phyloP scores from a whole-genome alignment of 1,140 invertebrate genomes.

The Sarcophaga bullata region DNA sequence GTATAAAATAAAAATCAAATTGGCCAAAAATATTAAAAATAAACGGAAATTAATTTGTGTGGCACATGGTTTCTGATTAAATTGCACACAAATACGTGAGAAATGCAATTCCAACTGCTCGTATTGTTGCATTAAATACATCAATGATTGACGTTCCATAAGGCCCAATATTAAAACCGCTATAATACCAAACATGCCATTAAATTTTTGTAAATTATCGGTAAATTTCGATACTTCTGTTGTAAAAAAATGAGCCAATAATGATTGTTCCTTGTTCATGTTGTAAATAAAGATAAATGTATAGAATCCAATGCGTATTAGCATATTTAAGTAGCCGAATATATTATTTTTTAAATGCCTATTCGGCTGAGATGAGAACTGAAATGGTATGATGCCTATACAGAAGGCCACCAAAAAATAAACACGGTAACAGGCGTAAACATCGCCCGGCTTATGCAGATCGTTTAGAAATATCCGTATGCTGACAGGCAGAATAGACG shows the following conservation, averaged over 20 bases:
- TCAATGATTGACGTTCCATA: not conserved
- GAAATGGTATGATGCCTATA: not conserved
- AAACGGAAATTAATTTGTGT: not conserved
- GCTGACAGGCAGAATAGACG: not conserved
- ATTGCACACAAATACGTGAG: not conserved
- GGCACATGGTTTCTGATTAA: not conserved
- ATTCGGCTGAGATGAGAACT: not conserved
- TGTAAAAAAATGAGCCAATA: constrained; percentile 2
- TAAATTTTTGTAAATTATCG: constrained; percentile 25
- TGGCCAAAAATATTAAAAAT: not conserved
- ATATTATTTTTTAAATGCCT: constrained; percentile 21
- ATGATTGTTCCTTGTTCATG: constrained; percentile 1
- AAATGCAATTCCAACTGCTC: constrained; percentile 2
- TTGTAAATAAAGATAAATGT: not conserved
- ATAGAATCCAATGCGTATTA: not conserved
- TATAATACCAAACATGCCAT: not conserved
- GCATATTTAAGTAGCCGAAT: not conserved
- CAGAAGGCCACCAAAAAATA: constrained; percentile 42
- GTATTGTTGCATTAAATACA: not conserved
- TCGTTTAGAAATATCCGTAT: constrained; percentile 14
- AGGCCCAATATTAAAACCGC: not conserved
- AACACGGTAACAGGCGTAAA: constrained; percentile 33
- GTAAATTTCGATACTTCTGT: not conserved
- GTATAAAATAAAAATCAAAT: constrained; percentile 9
- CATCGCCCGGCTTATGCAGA: constrained; percentile 23